Evolutionary conservation across 2,888 invertebrate species (phyloP), one percentile per base, ranked within the genome.

Genomic region (Tenthredo mesomela): DNA sequence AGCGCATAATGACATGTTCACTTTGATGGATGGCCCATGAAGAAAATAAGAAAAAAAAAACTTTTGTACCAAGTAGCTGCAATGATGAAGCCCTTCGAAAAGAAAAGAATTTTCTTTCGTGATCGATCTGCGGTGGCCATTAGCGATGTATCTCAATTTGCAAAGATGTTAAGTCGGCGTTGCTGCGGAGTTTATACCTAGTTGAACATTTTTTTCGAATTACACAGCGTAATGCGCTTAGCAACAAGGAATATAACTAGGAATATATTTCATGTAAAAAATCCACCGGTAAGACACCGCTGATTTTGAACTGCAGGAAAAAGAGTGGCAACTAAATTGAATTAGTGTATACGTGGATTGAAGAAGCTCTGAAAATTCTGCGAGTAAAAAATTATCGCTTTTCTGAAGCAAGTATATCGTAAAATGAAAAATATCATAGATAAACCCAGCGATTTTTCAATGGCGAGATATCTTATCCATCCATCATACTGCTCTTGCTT

Each of bases 71-170:
- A 50, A 29, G 18, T 77, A 33, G 15, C 18, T 15, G n/a, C 50
- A 47, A 47, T 18, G 50, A 25, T 50, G 15, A 54, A 43, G 29
- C 40, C n/a, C 71, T 12, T 3, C 12, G n/a, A 43, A 10, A 40
- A 29, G 71, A 40, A 73, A 43, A 73, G 40, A 40, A 40, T 40
- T 73, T 40, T 40, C 7, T 5, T 43, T 43, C 43, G 40, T 21
- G 71, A 73, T 73, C 40, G 43, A 73, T 21, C 21, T 21, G n/a
- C 71, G 71, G 9, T 73, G 21, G 71, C n/a, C 71, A 73, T 73
- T 43, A 73, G 43, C 71, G 71, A 67, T 33, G 33, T 33, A 67
- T 33, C 67, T 67, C 43, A 73, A 21, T 73, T 73, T n/a, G 43
- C 21, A 73, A 73, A 73, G n/a, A 73, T 40, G 7, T 71, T 40